Evolutionary conservation across 2,113 vertebrate genomes (phyloP).

Genomic region (Pogonocichla stellata): DNA sequence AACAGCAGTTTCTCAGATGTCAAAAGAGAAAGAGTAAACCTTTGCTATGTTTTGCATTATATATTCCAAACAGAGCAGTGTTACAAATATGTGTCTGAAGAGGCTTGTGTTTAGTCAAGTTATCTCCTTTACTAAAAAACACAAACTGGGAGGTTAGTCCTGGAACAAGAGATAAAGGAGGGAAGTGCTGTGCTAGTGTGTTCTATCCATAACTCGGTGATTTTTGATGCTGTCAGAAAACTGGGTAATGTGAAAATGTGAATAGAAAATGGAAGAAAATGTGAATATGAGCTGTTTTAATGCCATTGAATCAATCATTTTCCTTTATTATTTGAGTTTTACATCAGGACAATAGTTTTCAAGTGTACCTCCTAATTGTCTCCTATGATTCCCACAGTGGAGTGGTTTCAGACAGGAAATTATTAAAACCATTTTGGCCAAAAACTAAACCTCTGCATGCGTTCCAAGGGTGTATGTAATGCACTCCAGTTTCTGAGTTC

Average conservation of each 20-base stretch:
- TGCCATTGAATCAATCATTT: not conserved
- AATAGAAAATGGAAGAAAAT: not conserved
- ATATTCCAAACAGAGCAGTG: not conserved
- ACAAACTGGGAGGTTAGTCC: not conserved
- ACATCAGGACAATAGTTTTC: not conserved
- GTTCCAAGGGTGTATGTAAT: not conserved
- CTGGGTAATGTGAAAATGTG: not conserved
- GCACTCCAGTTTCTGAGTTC: not conserved
- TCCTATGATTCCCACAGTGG: not conserved
- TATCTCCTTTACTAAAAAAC: not conserved
- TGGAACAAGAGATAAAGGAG: not conserved
- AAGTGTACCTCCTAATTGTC: not conserved
- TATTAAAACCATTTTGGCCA: not conserved
- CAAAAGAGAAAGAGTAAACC: not conserved
- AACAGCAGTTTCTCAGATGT: not conserved
- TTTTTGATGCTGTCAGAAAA: not conserved
- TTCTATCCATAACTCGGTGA: not conserved
- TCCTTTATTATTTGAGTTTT: not conserved
- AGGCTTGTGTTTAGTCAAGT: not conserved
- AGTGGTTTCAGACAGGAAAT: not conserved
- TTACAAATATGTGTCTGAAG: not conserved
- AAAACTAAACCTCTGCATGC: not conserved
- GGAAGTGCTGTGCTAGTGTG: accelerated
- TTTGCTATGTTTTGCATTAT: not conserved
- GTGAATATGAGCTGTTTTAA: not conserved